These are phyloP conservation scores for Ochotona curzoniae DNA, from an alignment of 2,113 vertebrate genomes.

Conservation along the genomic window DNA sequence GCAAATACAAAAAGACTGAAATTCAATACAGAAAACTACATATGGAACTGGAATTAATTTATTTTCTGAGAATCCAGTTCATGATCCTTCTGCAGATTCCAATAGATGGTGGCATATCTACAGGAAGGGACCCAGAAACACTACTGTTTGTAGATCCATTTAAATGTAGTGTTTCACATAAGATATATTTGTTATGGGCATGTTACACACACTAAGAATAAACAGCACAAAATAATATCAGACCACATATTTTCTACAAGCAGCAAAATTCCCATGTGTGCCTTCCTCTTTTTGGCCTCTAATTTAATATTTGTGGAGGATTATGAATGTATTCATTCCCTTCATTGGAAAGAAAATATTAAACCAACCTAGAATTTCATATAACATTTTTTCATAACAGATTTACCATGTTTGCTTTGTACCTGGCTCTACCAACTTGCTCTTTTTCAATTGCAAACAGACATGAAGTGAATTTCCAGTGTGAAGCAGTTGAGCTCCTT, in stretches of 20 bases:
- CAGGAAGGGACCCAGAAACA: not conserved
- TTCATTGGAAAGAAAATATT: not conserved
- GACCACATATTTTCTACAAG: not conserved
- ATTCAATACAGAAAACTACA: constrained; percentile 34
- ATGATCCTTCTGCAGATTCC: not conserved
- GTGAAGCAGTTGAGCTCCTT: not conserved
- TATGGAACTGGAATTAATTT: not conserved
- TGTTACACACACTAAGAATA: not conserved
- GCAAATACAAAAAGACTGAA: not conserved
- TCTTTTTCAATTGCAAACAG: not conserved
- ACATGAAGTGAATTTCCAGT: not conserved
- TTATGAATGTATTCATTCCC: not conserved
- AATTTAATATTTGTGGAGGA: not conserved
- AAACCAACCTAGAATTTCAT: not conserved
- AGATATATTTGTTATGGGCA: not conserved
- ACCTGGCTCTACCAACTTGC: not conserved
- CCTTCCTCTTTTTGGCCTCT: not conserved
- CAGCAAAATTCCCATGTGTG: not conserved
- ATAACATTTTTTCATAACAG: not conserved
- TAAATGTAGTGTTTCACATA: not conserved
- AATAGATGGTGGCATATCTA: not conserved
- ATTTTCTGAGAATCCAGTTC: not conserved
- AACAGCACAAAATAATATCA: not conserved
- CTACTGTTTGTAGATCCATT: not conserved
- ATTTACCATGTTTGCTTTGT: not conserved